Evolutionary conservation across 1,140 invertebrate genomes (phyloP).

Genomic region (Trypoxylus dichotomus): DNA sequence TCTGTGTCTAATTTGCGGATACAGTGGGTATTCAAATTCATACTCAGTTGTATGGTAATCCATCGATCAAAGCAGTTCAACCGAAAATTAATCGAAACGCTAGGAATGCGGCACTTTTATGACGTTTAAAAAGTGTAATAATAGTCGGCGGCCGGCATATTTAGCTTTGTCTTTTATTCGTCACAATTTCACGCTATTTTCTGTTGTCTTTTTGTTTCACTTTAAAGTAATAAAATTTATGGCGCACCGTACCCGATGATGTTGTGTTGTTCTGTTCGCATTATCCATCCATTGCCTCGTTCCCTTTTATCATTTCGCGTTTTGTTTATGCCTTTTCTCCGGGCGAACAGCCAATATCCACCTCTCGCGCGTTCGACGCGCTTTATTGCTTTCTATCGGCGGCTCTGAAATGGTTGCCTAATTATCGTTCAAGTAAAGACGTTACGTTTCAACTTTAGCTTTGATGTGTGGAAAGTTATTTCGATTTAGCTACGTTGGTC

Average conservation of each 20-base stretch:
- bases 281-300: not conserved
- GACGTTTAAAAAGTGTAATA: slow-evolving; percentile 14
- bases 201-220: slow-evolving; percentile 24
- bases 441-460: not conserved
- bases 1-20: too few relatives aligned
- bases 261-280: not conserved
- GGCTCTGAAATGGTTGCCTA: slow-evolving; percentile 15
- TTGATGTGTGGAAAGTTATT: slow-evolving; percentile 17
- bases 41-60: not conserved
- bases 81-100: not conserved
- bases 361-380: not conserved
- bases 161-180: slow-evolving; percentile 29
- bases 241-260: slow-evolving; percentile 16
- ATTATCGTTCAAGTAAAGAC: slow-evolving; percentile 17
- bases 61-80: not conserved
- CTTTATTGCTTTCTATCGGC: slow-evolving; percentile 19
- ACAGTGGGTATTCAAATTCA: too few relatives aligned
- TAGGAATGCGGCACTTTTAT: slow-evolving; percentile 8
- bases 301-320: not conserved
- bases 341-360: not conserved
- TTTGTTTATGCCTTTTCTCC: not conserved
- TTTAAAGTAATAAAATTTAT: slow-evolving; percentile 30
- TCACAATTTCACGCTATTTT: slow-evolving; percentile 28
- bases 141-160: not conserved
- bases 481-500: not conserved